phyloP scores from a whole-genome alignment of 1,140 invertebrate genomes.

The Meteorus sp. region DNA sequence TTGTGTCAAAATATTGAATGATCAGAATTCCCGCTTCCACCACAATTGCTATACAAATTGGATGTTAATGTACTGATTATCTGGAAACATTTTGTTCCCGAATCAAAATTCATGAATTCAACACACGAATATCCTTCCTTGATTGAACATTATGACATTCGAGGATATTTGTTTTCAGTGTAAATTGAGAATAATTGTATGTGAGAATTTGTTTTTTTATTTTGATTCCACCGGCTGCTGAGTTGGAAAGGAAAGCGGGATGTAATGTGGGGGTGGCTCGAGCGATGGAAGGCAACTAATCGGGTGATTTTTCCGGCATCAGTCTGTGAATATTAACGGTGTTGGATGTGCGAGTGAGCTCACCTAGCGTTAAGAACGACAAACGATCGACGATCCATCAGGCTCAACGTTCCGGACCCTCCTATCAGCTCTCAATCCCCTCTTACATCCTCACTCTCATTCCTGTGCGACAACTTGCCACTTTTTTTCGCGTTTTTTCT shows the following conservation, averaged over 20 bases:
- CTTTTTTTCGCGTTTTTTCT: constrained; percentile 30
- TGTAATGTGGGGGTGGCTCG: background rate
- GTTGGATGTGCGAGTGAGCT: constrained; percentile 47
- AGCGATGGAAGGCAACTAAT: constrained; percentile 3
- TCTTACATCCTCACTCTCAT: constrained; percentile 1
- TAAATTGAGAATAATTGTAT: too few species aligned
- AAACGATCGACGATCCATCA: constrained; percentile 59
- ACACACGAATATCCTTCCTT: too few species aligned
- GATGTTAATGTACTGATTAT: too few species aligned
- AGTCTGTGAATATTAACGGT: constrained; percentile 38
- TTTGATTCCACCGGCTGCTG: too few species aligned
- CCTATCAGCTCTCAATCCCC: constrained; percentile 31
- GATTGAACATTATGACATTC: too few species aligned
- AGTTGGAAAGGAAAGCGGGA: background rate
- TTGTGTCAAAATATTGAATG: too few species aligned
- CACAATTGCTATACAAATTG: too few species aligned
- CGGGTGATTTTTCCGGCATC: constrained; percentile 29
- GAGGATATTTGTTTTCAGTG: too few species aligned
- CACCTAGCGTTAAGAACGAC: constrained; percentile 55
- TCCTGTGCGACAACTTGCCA: constrained; percentile 4
- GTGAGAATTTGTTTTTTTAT: too few species aligned
- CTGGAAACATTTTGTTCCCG: too few species aligned
- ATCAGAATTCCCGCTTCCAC: too few species aligned
- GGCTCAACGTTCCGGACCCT: constrained; percentile 48
- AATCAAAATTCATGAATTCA: too few species aligned